phyloP scores from a whole-genome alignment of 2,888 invertebrate genomes.

The Stenurella melanura region DNA sequence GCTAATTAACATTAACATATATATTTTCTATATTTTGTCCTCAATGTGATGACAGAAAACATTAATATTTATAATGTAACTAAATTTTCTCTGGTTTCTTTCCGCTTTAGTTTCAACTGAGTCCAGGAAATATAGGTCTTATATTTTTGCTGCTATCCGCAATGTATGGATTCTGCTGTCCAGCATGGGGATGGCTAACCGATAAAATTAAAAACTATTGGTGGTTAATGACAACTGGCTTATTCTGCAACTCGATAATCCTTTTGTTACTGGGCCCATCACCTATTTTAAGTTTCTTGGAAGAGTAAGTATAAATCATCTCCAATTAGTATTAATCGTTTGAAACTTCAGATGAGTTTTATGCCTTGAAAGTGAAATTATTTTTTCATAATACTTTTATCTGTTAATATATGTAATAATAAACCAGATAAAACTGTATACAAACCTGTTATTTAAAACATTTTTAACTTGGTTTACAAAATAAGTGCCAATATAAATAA shows the following conservation, averaged over 20 bases:
- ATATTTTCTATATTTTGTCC: no score
- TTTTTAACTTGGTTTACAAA: no score
- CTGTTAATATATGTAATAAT: no score
- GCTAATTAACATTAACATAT: no score
- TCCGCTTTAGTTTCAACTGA: constrained; percentile 76
- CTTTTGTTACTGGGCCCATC: constrained; percentile 82
- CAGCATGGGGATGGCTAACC: constrained; percentile 83
- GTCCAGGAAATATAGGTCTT: constrained; percentile 80
- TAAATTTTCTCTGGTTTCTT: neutral
- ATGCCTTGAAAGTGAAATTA: no score
- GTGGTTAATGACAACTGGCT: constrained; percentile 83
- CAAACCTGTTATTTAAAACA: no score
- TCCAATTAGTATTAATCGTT: no score
- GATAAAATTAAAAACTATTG: constrained; percentile 80
- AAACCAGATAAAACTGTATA: no score
- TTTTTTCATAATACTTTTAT: no score
- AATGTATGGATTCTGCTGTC: constrained; percentile 83
- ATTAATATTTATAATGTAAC: neutral
- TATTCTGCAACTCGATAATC: constrained; percentile 78
- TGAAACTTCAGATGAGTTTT: no score
- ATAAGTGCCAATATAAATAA: neutral
- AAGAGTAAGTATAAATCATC: constrained; percentile 74
- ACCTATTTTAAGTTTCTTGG: constrained; percentile 76
- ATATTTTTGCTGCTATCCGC: constrained; percentile 83
- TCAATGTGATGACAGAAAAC: no score